Conservation (phyloP, 2,797 vertebrate species). For the Fringilla coelebs region DNA sequence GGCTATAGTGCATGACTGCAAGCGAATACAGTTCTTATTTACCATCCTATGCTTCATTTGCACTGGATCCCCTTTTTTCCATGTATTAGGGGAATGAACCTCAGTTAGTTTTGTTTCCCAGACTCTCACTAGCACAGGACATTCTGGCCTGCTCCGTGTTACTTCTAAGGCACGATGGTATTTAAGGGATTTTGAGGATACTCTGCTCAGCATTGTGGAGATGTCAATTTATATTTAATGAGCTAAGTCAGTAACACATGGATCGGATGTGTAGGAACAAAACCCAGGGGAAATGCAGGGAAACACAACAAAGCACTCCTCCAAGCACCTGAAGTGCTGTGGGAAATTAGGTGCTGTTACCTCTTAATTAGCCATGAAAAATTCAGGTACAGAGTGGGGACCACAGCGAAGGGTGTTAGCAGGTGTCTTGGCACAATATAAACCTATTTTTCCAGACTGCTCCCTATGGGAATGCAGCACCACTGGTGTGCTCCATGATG, state of each 20-base stretch:
- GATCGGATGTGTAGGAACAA: slow-evolving; percentile 37
- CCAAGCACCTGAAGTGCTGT: background rate
- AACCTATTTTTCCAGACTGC: background rate
- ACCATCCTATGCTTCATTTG: slow-evolving; percentile 80
- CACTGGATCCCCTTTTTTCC: slow-evolving; percentile 67
- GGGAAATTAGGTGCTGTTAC: slow-evolving; percentile 26
- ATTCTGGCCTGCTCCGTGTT: background rate
- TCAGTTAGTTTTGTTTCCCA: slow-evolving; percentile 64
- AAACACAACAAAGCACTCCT: slow-evolving; percentile 1
- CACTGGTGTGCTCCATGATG: background rate
- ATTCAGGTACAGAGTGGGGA: background rate
- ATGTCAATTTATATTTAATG: slow-evolving; percentile 33
- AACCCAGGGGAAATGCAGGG: slow-evolving; percentile 11
- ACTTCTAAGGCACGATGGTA: background rate
- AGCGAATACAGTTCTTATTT: slow-evolving; percentile 80
- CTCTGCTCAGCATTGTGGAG: background rate
- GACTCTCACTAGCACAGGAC: background rate
- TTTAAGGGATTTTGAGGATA: slow-evolving; percentile 44
- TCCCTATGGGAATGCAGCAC: background rate
- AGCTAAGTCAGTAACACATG: slow-evolving; percentile 13
- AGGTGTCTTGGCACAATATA: background rate
- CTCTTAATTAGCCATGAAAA: slow-evolving; percentile 51
- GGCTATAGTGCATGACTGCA: slow-evolving; percentile 81
- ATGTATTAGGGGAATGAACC: slow-evolving; percentile 58
- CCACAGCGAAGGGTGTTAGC: background rate